Base-by-base conservation (phyloP, 2,888 invertebrate genomes). In the Calameuta idolon region DNA sequence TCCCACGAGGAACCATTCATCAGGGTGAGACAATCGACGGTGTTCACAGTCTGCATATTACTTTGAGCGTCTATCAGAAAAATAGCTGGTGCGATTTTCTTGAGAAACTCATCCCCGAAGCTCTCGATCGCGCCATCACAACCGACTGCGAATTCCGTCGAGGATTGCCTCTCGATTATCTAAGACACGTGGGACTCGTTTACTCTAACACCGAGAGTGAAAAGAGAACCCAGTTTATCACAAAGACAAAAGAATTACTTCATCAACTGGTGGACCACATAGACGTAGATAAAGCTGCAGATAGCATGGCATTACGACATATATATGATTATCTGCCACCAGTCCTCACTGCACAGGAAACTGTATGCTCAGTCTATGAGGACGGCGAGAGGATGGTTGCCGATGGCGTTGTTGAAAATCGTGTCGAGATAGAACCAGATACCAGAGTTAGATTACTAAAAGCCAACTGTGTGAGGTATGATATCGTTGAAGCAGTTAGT, bases 321-420 rank as follows among this genome's bases (percentile, higher is more conserved):
- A 95, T 98, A 89, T 95, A 96, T 87, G 97, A 97, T 91, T 96
- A 97, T 4, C 92, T 99, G 77, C 99, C 99, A 0, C 99, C 99
- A 0, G 93, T 95, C 40, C 90, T 97, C 2, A 94, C 93, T 35
- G 92, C 93, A 83, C 92, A 92, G 30, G 98, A 98, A 91, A 94
- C 93, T 81, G 88, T 92, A 3, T 94, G 95, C 76, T 96, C 96
- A 12, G 94, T 96, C 0, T 94, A 94, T 86, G 95, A 95, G 37
- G 96, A 96, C 81, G 95, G 95, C 1, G 96, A 95, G 89, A 92
- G 92, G 12, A 95, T 97, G 93, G 90, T 93, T 77, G 91, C 92
- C 40, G 92, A 94, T 83, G 96, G 96, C 0, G 87, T 92, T 83
- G 94, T 96, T 9, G 92, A 91, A 4, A 94, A 95, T 81, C 92